Base-by-base conservation (phyloP, 2,888 invertebrate species). In the Stenolophus ochropezus region DNA sequence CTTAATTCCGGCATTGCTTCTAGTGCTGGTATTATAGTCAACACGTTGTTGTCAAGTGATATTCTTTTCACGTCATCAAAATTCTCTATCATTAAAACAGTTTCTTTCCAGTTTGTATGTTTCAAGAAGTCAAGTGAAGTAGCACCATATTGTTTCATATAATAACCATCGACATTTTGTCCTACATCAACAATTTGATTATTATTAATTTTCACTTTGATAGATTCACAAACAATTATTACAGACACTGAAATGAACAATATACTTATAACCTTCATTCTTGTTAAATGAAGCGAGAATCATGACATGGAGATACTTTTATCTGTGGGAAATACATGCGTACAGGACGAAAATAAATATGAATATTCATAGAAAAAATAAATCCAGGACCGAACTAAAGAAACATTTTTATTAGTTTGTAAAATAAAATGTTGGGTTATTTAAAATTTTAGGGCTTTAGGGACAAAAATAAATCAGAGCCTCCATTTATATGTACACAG, bases 201-300 rank as follows among this genome's bases (percentile, higher is more conserved):
- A 16, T 69, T 33, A 14, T 69, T 69, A 1, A 69, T 33, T 69
- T 33, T 69, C 8, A 69, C 33, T 27, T 69, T 69, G 18, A 69
- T 4, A 14, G 65, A 27, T 16, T 11, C 33, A 33, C 65, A 33
- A 8, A 5, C 27, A 8, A 33, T 1, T 42, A 42, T 4, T 42
- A 42, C 11, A 8, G 20, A 16, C 33, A 69, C 33, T 42, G 11
- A 8, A 42, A 42, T 8, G 0, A 42, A 42, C 33, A 42, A 6
- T 42, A 11, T 8, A 11, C 11, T 42, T 8, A 42, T 8, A 42
- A 6, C 6, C 33, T 6, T 11, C 33, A 42, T 8, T 42, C 8
- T 8, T 8, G 8, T 42, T 1, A 8, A 42, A 42, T 42, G 33
- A 2, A 42, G 33, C 11, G 33, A 42, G 33, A 1, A 42, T n/a